These are phyloP conservation scores for Peromyscus aztecus DNA, from an alignment of 2,797 vertebrate genomes.

Conservation along the genomic window DNA sequence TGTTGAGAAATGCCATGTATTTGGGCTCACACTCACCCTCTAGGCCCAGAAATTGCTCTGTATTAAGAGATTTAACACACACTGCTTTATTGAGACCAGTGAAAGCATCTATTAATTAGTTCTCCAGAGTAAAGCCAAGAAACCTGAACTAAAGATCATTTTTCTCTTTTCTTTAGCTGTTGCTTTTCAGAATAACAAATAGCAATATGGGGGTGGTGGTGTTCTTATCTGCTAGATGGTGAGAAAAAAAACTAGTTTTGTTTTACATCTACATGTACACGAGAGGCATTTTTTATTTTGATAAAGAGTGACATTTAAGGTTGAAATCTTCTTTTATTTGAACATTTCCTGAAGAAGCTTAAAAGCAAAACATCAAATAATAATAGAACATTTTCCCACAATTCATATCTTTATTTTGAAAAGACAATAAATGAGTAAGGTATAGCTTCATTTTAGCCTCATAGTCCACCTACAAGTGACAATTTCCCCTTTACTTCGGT, in stretches of 20 bases:
- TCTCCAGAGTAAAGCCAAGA: slow-evolving; percentile 45
- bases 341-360: neutral
- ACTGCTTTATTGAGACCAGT: neutral
- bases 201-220: neutral
- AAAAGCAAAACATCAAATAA: slow-evolving; percentile 21
- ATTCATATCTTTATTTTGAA: slow-evolving; percentile 3
- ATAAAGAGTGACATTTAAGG: slow-evolving; percentile 33
- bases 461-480: neutral
- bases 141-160: neutral
- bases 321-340: neutral
- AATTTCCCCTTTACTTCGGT: neutral
- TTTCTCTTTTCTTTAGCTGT: neutral
- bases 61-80: slow-evolving; percentile 24
- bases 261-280: slow-evolving; percentile 25
- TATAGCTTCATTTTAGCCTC: neutral
- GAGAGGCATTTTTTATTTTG: slow-evolving; percentile 41
- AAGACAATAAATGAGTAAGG: neutral
- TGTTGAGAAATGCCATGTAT: neutral
- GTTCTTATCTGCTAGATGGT: neutral
- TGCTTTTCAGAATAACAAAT: slow-evolving; percentile 59
- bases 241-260: neutral
- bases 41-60: neutral
- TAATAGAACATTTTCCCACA: neutral
- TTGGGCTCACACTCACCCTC: neutral
- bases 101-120: slow-evolving; percentile 49